A percentile compares a stretch with the other conserved stretches of the same genome.
phyloP scores from a whole-genome alignment of 1,140 invertebrate species.

The Episyrphus balteatus region DNA sequence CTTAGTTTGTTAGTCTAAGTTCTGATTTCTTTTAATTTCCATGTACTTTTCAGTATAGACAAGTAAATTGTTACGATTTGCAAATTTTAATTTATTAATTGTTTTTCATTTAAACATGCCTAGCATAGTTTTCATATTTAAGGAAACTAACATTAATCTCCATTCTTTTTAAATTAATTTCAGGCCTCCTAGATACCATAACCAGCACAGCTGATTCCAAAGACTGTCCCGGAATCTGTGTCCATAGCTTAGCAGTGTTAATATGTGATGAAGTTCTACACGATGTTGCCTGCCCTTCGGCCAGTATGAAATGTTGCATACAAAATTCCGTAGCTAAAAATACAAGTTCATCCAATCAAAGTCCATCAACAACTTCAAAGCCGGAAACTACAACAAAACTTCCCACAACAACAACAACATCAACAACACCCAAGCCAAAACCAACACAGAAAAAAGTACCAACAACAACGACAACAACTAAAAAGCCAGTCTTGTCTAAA shows the following conservation, averaged over 20 bases:
- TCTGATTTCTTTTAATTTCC: too few species aligned
- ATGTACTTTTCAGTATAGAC: too few species aligned
- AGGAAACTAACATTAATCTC: too few species aligned
- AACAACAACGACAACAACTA: slow-evolving; percentile 34
- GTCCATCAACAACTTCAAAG: slow-evolving; percentile 3
- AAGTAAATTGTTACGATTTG: too few species aligned
- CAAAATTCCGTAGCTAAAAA: slow-evolving; percentile 42
- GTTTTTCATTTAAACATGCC: too few species aligned
- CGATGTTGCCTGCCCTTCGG: slow-evolving; percentile 62
- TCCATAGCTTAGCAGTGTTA: slow-evolving; percentile 66
- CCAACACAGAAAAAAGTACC: slow-evolving; percentile 24
- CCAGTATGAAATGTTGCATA: slow-evolving; percentile 71
- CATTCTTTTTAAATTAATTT: background rate
- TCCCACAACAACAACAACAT: slow-evolving; percentile 10
- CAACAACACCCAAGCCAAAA: slow-evolving; percentile 27
- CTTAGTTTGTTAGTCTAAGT: too few species aligned
- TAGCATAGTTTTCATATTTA: too few species aligned
- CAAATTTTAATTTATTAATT: too few species aligned
- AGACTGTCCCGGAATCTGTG: slow-evolving; percentile 75
- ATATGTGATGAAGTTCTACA: slow-evolving; percentile 76
- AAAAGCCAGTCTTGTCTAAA: slow-evolving; percentile 14
- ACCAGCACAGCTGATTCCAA: slow-evolving; percentile 70
- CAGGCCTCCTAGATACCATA: slow-evolving; percentile 69
- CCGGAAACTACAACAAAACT: slow-evolving; percentile 32
- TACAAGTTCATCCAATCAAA: slow-evolving; percentile 4